Evolutionary conservation across 2,888 invertebrate species (phyloP), one percentile per base, ranked within the genome.

Genomic region (Trachelus tabidus): DNA sequence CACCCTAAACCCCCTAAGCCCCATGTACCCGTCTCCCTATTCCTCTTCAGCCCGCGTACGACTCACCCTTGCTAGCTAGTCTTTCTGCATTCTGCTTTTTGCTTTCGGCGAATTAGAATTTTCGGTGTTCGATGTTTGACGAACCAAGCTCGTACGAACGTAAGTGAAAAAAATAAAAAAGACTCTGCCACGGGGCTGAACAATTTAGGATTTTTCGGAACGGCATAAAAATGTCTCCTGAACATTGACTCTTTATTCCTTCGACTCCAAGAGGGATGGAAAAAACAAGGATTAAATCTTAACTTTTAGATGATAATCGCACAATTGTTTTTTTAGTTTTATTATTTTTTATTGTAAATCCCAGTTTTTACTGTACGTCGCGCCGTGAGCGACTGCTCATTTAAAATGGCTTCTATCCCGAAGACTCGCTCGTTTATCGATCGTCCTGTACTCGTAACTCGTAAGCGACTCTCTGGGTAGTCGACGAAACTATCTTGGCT

Each of bases 401-500:
- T 56, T 56, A 23, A 56, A 56, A 56, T 56, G 23, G 56, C 56
- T 23, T 56, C 23, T 23, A 56, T 56, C 56, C 23, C 23, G 56
- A 6, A 9, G 56, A 56, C 56, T 56, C 56, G 56, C 56, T 56
- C 56, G 56, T 23, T 56, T 56, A 56, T 56, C 56, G 56, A 56
- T 56, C 56, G 56, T 56, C 9, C 9, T 56, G 56, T 23, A 56
- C 56, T 56, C 56, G 56, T 56, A 11, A 71, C 71, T 71, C 71
- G 71, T 71, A 71, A 71, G 31, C 71, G 71, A 23, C 71, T 34
- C 35, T 34, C n/a, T 34, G 31, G 56, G 73, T 40, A 76, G 79
- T 79, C 79, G 76, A 79, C 76, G 75, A 79, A 74, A 79, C 76
- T 79, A 71, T n/a, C 68, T 69, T 31, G 30, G 23, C 73, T 74